Percentiles rank a stretch among this genome's conserved stretches.
Evolutionary conservation across 2,797 vertebrate genomes (phyloP).

Genomic region (Rhyacichthys aspro): DNA sequence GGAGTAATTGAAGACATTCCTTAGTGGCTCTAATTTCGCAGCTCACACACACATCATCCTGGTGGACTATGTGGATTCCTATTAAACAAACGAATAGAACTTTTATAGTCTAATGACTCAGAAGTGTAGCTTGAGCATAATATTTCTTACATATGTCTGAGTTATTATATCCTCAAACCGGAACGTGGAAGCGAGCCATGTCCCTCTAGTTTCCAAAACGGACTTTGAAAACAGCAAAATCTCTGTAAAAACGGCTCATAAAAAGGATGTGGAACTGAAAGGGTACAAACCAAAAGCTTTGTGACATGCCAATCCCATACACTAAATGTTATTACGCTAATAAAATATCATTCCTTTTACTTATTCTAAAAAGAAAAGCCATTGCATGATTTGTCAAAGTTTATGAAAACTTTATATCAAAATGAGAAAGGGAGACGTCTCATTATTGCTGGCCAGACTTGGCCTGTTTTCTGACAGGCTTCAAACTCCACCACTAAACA

Average conservation of each 20-base stretch:
- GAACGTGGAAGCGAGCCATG: slow-evolving; percentile 29
- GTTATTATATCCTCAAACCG: slow-evolving; percentile 29
- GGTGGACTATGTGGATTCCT: slow-evolving; percentile 27
- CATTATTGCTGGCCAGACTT: slow-evolving; percentile 58
- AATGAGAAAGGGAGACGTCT: slow-evolving; percentile 51
- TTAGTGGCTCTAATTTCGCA: slow-evolving; percentile 35
- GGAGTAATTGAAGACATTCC: slow-evolving; percentile 70
- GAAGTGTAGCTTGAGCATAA: slow-evolving; percentile 15
- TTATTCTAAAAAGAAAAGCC: slow-evolving; percentile 15
- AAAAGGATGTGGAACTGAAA: slow-evolving; percentile 33
- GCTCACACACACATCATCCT: slow-evolving; percentile 15
- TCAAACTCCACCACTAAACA: slow-evolving; percentile 64
- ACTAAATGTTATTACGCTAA: slow-evolving; percentile 48
- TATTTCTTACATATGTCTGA: slow-evolving; percentile 22
- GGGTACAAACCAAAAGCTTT: slow-evolving; percentile 39
- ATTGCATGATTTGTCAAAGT: slow-evolving; percentile 61
- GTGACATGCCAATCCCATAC: slow-evolving; percentile 32
- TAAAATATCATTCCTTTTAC: slow-evolving; percentile 45
- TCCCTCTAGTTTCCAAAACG: slow-evolving; percentile 19
- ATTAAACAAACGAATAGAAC: slow-evolving; percentile 25
- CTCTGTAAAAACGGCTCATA: slow-evolving; percentile 26
- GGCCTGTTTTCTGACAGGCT: slow-evolving; percentile 65
- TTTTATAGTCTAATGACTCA: slow-evolving; percentile 24
- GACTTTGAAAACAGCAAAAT: slow-evolving; percentile 40
- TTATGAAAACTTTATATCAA: slow-evolving; percentile 65